Evolutionary conservation across 64 coral and sea anemone genomes (phyloP).

Genomic region (Stichodactyla helianthus): DNA sequence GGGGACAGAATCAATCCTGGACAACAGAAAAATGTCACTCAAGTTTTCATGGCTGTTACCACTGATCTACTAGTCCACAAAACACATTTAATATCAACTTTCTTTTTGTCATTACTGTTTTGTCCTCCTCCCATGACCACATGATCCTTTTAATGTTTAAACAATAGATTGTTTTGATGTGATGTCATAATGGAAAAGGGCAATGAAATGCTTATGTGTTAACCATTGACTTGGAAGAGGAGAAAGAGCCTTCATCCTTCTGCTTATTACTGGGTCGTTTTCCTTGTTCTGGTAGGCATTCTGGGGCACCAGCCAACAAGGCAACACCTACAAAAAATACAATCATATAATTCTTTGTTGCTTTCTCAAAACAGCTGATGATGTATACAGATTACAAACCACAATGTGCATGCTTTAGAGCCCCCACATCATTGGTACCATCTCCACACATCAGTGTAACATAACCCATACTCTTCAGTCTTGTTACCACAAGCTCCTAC

Average conservation of each 20-base stretch:
- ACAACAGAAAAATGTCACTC: too few species aligned
- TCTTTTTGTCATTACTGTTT: too few species aligned
- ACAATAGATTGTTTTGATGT: too few species aligned
- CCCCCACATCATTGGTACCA: conserved; percentile 96
- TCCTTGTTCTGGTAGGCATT: conserved; percentile 43
- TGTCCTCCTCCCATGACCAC: too few species aligned
- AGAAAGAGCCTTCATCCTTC: neutral
- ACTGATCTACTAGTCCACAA: too few species aligned
- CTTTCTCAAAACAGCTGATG: neutral
- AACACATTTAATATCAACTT: too few species aligned
- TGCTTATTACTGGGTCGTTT: conserved; percentile 16
- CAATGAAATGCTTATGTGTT: neutral
- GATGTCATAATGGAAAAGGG: too few species aligned
- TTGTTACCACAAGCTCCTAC: conserved; percentile 89
- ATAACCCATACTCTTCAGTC: conserved; percentile 86
- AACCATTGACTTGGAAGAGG: neutral
- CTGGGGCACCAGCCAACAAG: conserved; percentile 66
- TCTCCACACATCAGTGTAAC: conserved; percentile 96
- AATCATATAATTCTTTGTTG: neutral
- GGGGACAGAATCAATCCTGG: too few species aligned
- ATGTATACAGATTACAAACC: conserved; percentile 42
- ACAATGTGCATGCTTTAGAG: conserved; percentile 96
- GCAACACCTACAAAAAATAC: conserved; percentile 38
- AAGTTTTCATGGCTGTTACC: too few species aligned
- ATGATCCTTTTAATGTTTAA: too few species aligned